Percentiles rank a stretch among this genome's conserved stretches.
phyloP scores from a whole-genome alignment of 2,888 invertebrate genomes.

The Crepidodera aurea region DNA sequence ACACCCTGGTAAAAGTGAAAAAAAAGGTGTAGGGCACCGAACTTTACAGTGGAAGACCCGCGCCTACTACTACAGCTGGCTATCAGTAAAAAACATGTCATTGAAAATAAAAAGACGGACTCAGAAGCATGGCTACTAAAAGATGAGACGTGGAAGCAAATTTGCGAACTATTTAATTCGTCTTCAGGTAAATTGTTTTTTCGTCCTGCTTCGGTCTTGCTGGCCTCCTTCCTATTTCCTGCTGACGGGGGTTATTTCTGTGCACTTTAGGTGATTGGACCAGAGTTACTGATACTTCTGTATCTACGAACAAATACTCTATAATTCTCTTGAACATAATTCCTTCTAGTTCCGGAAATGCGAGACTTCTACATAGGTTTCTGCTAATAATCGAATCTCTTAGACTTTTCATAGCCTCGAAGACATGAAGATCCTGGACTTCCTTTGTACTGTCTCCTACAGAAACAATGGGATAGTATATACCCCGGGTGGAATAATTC shows the following conservation, averaged over 20 bases:
- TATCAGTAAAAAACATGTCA: no score
- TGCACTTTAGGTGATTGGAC: neutral
- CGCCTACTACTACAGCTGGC: no score
- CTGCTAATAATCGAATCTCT: neutral
- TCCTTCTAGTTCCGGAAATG: neutral
- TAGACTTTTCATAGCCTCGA: neutral
- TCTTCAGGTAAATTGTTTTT: no score
- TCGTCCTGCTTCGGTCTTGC: no score
- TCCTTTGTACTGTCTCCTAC: neutral
- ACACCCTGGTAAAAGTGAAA: no score
- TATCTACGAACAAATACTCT: neutral
- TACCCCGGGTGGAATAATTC: neutral
- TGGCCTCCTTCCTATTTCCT: neutral
- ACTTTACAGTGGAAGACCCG: no score
- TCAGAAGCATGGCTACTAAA: no score
- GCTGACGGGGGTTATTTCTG: neutral
- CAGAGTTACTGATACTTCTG: neutral
- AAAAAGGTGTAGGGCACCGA: no score
- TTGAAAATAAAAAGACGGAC: no score
- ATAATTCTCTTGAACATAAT: neutral
- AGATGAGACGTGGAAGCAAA: no score
- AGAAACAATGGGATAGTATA: neutral
- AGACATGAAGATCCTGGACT: neutral
- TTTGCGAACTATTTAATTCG: no score
- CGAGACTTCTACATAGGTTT: neutral